Base-by-base conservation (phyloP, 2,888 invertebrate genomes). In the Linnaemya vulpina region DNA sequence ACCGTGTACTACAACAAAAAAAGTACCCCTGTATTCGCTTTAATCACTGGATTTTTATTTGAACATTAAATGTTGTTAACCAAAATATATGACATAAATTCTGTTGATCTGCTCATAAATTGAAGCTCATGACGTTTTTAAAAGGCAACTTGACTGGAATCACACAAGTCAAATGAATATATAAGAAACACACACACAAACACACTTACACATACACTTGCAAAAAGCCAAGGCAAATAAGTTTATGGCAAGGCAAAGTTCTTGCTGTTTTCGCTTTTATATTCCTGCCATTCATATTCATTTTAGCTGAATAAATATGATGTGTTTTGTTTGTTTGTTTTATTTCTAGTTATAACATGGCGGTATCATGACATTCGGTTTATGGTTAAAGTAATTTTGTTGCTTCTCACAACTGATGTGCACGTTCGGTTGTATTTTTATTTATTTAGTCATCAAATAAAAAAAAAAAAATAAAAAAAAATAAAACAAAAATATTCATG, bases 121-220 rank as follows among this genome's bases (percentile, higher is more conserved):
- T 83, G 78, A 74, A 83, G 83, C 78, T 83, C 74, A 83, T 83
- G 78, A 83, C 74, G 58, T 83, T 78, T 78, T 83, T 78, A 78
- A 83, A 83, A 65, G 78, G 62, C 74, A 73, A 68, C 78, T 83
- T 78, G 77, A 78, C 67, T 77, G 73, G 60, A 67, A 68, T 30
- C 51, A 77, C 25, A 65, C 43, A 82, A 71, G 43, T 63, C 30
- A 67, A 22, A 20, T 58, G 10, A 53, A 30, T 30, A 30, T 3
- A 30, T 3, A 46, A 49, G 2, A 46, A 71, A 62, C 5, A 55
- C 30, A n/a, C 22, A 17, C 0, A 51, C 1, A 11, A 40, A 40
- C 11, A 70, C 40, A 40, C 22, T n/a, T n/a, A 55, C 30, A n/a
- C 22, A 17, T 0, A 51, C 1, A 11, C 11, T 13, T 13, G 53